Evolutionary conservation across 2,113 vertebrate species (phyloP).

Genomic region (Siphamia tubifer): DNA sequence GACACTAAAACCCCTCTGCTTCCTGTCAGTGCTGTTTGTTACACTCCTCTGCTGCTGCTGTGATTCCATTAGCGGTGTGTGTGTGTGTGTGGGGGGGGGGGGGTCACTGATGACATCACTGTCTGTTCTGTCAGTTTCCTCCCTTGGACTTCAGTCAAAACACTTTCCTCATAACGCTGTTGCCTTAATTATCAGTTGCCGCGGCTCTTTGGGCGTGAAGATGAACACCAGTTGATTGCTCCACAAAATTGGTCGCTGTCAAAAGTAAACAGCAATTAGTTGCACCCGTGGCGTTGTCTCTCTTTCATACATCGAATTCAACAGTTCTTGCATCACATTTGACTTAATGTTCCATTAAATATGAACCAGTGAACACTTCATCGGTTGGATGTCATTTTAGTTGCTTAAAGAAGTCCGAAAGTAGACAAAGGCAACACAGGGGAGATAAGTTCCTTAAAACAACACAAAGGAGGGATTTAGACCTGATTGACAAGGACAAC

Average conservation of each 20-base stretch:
- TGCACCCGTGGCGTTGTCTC: constrained; percentile 10
- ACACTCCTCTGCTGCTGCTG: too few relatives aligned
- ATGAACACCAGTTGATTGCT: constrained; percentile 42
- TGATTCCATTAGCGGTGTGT: too few relatives aligned
- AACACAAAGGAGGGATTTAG: constrained; percentile 39
- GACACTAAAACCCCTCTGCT: too few relatives aligned
- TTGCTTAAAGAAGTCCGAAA: not conserved
- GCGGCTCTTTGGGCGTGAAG: constrained; percentile 38
- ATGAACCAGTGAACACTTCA: not conserved
- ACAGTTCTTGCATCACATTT: not conserved
- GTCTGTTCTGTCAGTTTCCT: not conserved
- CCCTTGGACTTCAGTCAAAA: constrained; percentile 31
- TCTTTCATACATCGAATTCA: constrained; percentile 20
- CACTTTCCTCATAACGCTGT: too few relatives aligned
- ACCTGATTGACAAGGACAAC: constrained; percentile 10
- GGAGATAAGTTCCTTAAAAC: constrained; percentile 17
- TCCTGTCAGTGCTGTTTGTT: too few relatives aligned
- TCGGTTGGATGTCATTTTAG: constrained; percentile 2
- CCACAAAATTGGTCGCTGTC: constrained; percentile 24
- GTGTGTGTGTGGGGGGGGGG: too few relatives aligned
- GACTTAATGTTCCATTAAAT: not conserved
- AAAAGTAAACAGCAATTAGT: constrained; percentile 68
- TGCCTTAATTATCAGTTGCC: constrained; percentile 44
- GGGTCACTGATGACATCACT: constrained; percentile 50
- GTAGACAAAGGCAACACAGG: constrained; percentile 14